A percentile compares a stretch with the other conserved stretches of the same genome.
Conservation (phyloP, 2,797 vertebrate genomes). For the Falco biarmicus region DNA sequence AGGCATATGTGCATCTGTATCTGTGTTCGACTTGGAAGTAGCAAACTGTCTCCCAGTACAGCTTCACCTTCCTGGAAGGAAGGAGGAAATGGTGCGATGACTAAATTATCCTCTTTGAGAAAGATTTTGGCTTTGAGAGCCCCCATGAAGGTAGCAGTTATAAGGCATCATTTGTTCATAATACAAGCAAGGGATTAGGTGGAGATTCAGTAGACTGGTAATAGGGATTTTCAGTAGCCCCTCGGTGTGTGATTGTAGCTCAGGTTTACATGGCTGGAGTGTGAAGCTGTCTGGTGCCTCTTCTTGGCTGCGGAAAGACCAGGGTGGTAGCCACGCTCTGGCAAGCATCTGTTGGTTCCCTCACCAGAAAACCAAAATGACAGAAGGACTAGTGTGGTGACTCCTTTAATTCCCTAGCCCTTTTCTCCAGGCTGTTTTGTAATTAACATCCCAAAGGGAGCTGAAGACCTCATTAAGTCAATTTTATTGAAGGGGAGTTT, state of each 20-base stretch:
- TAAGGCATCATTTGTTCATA: not conserved
- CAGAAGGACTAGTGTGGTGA: not conserved
- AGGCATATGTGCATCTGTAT: not conserved
- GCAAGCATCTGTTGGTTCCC: not conserved
- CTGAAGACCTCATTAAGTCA: constrained; percentile 38
- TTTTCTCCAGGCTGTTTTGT: constrained; percentile 40
- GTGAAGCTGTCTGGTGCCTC: not conserved
- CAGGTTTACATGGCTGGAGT: not conserved
- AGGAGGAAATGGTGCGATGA: not conserved
- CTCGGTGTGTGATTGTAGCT: not conserved
- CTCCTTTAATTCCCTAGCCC: constrained; percentile 28
- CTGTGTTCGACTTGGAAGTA: not conserved
- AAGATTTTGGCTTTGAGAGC: not conserved
- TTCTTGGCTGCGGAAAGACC: not conserved
- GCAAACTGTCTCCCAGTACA: not conserved
- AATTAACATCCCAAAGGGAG: constrained; percentile 62
- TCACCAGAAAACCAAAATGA: not conserved
- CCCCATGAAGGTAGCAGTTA: not conserved
- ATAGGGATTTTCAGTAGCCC: not conserved
- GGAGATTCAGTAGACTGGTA: not conserved
- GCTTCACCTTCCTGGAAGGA: not conserved
- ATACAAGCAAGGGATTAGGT: not conserved
- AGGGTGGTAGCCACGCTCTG: not conserved
- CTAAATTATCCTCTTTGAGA: not conserved
- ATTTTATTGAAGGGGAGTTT: constrained; percentile 32